Evolutionary conservation across 2,888 invertebrate species (phyloP), one percentile per base, ranked within the genome.

Genomic region (Rotaria socialis): DNA sequence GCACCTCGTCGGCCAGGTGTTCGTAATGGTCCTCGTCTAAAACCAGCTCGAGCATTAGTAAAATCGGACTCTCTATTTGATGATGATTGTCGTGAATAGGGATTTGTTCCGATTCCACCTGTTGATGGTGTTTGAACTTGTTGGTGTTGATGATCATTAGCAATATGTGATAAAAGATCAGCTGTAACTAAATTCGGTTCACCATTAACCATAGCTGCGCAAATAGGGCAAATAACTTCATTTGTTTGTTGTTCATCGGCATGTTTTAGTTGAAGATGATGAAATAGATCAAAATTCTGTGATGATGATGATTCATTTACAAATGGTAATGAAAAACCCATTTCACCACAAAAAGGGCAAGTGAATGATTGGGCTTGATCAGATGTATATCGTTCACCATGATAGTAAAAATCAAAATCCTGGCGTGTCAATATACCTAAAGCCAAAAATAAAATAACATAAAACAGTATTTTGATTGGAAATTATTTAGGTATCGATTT

Each of bases 101-200:
- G 47, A 47, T 80, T 47, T 24, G 80, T 47, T 47, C 24, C 80
- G 19, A 67, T 35, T 7, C 67, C 67, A 67, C 35, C 3, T 67
- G 67, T 35, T 35, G 67, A 27, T 67, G 67, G 67, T 16, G 67
- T 67, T 67, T 67, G 67, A 67, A 67, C 67, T 80, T 47, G 47
- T 47, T 47, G 43, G 47, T 80, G n/a, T n/a, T 43, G 80, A 88
- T 98, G 98, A 92, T 97, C 97, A 89, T 96, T 92, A 88, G 95
- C 95, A 90, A 98, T 94, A 93, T 98, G 98, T 89, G 96, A 95
- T 89, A 96, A 95, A 92, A 98, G 96, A 93, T 98, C 97, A 93
- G 97, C 97, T 88, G 97, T 97, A 92, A 97, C 95, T 91, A 96
- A 94, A 93, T 97, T 97, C 88, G 97, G 97, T 92, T 98, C 98